phyloP scores from a whole-genome alignment of 2,797 vertebrate species.

The Euthynnus affinis region DNA sequence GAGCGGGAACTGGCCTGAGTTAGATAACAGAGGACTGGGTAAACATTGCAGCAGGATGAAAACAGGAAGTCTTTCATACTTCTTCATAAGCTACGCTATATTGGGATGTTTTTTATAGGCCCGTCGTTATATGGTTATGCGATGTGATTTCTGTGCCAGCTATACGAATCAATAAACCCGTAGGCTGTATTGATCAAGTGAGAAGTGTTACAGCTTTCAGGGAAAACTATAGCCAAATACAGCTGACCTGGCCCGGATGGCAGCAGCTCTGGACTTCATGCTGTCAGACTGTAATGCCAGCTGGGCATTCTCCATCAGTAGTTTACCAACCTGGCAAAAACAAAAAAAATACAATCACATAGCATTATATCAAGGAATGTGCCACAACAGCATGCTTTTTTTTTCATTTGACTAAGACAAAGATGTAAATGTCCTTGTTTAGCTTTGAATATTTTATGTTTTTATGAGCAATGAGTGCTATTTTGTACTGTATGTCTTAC shows the following conservation, averaged over 20 bases:
- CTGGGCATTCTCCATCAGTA: constrained; percentile 82
- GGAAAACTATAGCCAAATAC: constrained; percentile 36
- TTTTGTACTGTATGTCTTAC: neutral
- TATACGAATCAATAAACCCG: constrained; percentile 2
- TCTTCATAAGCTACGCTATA: constrained; percentile 10
- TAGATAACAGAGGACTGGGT: constrained; percentile 47
- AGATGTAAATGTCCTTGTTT: neutral
- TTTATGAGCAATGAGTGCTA: neutral
- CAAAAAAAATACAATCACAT: neutral
- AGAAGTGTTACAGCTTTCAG: constrained; percentile 20
- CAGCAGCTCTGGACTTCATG: constrained; percentile 76
- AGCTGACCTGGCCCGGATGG: constrained; percentile 82
- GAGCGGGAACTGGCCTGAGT: constrained; percentile 51
- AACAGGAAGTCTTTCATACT: constrained; percentile 36
- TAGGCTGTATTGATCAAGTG: neutral
- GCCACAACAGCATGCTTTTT: neutral
- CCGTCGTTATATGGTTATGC: neutral
- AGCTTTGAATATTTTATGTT: neutral
- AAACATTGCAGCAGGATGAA: constrained; percentile 43
- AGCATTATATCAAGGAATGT: neutral
- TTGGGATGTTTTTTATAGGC: neutral
- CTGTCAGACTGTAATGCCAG: constrained; percentile 79
- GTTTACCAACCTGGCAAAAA: constrained; percentile 75
- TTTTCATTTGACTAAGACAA: neutral
- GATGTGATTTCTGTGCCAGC: neutral